Evolutionary conservation across 2,797 vertebrate species (phyloP).

Genomic region (Gambusia yucatana): DNA sequence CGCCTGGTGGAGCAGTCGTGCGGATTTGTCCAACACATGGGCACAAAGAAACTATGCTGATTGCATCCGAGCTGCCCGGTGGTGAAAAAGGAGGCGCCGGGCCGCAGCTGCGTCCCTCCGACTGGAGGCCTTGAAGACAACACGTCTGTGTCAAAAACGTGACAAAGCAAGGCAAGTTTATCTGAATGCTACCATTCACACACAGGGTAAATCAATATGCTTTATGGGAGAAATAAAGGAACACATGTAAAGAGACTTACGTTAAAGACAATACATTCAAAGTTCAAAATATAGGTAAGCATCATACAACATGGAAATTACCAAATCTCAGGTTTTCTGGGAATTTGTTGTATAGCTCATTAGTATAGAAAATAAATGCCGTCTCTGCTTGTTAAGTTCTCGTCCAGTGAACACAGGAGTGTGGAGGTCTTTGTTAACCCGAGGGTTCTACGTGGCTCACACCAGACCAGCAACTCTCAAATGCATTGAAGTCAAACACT

Average conservation of each 20-base stretch:
- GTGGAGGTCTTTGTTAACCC: neutral
- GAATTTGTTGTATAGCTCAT: neutral
- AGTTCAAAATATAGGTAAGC: neutral
- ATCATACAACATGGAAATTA: neutral
- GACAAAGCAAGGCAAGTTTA: slow-evolving; percentile 39
- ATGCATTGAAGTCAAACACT: neutral
- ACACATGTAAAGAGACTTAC: neutral
- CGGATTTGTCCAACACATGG: slow-evolving; percentile 38
- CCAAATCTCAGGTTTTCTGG: neutral
- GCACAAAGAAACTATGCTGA: slow-evolving; percentile 51
- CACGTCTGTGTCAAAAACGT: slow-evolving; percentile 62
- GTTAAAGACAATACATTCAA: neutral
- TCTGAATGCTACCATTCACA: neutral
- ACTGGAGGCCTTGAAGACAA: slow-evolving; percentile 63
- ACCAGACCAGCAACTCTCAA: neutral
- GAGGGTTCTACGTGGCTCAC: neutral
- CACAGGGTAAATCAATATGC: neutral
- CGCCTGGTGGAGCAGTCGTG: slow-evolving; percentile 40
- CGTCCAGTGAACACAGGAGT: neutral
- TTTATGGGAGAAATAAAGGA: neutral
- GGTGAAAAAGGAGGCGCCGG: slow-evolving; percentile 47
- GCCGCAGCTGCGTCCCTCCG: slow-evolving; percentile 70
- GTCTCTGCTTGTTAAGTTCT: neutral
- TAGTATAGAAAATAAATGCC: neutral
- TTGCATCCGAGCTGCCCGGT: slow-evolving; percentile 56